Base-by-base conservation (phyloP, 2,797 vertebrate species). In the Hoplostethus mediterraneus region DNA sequence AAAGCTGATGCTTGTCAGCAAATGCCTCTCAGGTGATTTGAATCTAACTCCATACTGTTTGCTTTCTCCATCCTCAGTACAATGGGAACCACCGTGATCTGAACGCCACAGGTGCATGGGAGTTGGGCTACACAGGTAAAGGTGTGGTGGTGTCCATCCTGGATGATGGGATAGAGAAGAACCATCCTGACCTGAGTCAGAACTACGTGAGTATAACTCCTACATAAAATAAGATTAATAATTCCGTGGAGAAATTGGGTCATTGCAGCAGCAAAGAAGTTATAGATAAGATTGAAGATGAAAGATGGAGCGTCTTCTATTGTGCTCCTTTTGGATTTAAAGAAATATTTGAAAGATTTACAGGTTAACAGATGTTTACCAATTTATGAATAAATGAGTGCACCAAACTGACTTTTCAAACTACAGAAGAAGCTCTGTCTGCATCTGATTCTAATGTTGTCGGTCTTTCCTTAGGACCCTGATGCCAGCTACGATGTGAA, bases 111-210 rank as follows among this genome's bases (percentile, higher is more conserved):
- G 95, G 94, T 80, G 98, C 97, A 30, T 99, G 98, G 98, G 93
- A 95, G 51, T 94, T 96, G 90, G 98, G 98, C 80, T 97, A 94
- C 92, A 99, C 98, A 0, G 98, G 98, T 49, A 95, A 91, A 59
- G 97, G 97, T 17, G 96, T 99, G 0, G 98, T 99, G 51, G 96
- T 99, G 77, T 98, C 98, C 82, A 99, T 99, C 89, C 90, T 99
- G 91, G 98, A 99, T 28, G 98, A 99, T 0, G 98, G 98, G 62
- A 99, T 99, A 2, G 98, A 99, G 92, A 99, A 98, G 94, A 97
- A 97, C 92, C 98, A 99, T 83, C 97, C 97, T 0, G 98, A 99
- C 83, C 91, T 99, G 71, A 92, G 76, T 54, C 81, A 92, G 73
- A 94, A 94, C 84, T 94, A 94, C 0, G 93, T 93, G 76, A 94